Conservation (phyloP, 2,888 invertebrate genomes). For the Acronicta aceris region DNA sequence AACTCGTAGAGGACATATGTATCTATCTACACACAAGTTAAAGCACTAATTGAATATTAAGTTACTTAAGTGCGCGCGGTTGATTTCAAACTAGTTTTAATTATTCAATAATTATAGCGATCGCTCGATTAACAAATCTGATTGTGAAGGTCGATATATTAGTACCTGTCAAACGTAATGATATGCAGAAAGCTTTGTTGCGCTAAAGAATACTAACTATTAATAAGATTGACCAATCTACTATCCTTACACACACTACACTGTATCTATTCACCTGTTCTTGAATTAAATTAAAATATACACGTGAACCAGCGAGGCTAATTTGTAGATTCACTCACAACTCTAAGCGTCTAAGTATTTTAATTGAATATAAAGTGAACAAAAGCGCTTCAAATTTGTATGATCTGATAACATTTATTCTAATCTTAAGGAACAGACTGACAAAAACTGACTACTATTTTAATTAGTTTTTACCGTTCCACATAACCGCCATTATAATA, state of each 20-base stretch:
- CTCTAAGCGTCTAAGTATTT: slow-evolving; percentile 5
- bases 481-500: slow-evolving; percentile 2
- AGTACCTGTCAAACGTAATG: slow-evolving; percentile 32
- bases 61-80: slow-evolving; percentile 71
- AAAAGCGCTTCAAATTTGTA: background rate
- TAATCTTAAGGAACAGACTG: slow-evolving; percentile 26
- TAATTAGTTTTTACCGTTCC: slow-evolving; percentile 32
- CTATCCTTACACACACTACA: slow-evolving; percentile 7
- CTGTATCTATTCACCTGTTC: background rate
- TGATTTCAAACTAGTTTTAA: slow-evolving; percentile 77
- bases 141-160: slow-evolving; percentile 48
- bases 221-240: background rate
- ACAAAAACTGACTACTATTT: slow-evolving; percentile 24
- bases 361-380: slow-evolving; percentile 2
- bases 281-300: slow-evolving; percentile 5
- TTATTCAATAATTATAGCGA: slow-evolving; percentile 74
- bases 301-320: slow-evolving; percentile 5
- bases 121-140: slow-evolving; percentile 69
- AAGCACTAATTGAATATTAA: slow-evolving; percentile 80
- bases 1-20: slow-evolving; percentile 60
- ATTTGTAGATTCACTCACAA: background rate
- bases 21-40: slow-evolving; percentile 50
- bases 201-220: background rate
- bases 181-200: slow-evolving; percentile 32
- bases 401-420: slow-evolving; percentile 26